Percentiles rank a stretch among this genome's conserved stretches.
Evolutionary conservation across 2,113 vertebrate genomes (phyloP).

Genomic region (Myxocyprinus asiaticus): DNA sequence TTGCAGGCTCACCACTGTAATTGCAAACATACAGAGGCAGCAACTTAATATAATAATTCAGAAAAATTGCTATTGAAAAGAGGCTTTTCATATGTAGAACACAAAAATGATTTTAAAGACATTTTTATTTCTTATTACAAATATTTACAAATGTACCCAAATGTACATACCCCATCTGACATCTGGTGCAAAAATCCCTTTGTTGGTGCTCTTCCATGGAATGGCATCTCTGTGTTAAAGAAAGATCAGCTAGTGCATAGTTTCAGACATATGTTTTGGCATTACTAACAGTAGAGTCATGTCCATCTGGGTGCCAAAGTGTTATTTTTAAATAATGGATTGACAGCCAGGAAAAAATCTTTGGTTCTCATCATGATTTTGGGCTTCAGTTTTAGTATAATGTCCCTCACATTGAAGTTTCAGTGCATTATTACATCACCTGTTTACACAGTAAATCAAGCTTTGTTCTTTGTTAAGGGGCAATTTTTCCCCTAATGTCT

Average conservation of each 20-base stretch:
- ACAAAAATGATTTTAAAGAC: background rate
- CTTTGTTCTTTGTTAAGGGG: background rate
- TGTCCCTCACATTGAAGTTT: background rate
- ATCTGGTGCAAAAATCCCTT: conserved; percentile 5
- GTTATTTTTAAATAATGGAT: background rate
- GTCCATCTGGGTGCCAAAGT: conserved; percentile 1
- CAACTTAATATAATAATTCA: background rate
- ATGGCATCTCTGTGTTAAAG: background rate
- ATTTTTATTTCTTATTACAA: background rate
- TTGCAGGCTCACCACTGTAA: conserved; percentile 8
- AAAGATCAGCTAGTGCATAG: background rate
- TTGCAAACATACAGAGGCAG: background rate
- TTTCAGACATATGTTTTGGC: conserved; percentile 3
- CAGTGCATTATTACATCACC: background rate
- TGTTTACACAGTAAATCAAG: too few relatives aligned
- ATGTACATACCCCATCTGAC: background rate
- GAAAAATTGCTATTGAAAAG: conserved; percentile 2
- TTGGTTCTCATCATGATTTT: background rate
- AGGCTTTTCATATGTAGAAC: background rate
- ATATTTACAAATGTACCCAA: conserved; percentile 14
- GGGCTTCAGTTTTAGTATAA: conserved; percentile 2
- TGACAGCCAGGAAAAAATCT: background rate
- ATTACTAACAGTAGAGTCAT: background rate
- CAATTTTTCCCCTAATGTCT: background rate
- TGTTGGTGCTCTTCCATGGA: conserved; percentile 7